Evolutionary conservation across 2,113 vertebrate species (phyloP).

Genomic region (Haemorhous mexicanus): DNA sequence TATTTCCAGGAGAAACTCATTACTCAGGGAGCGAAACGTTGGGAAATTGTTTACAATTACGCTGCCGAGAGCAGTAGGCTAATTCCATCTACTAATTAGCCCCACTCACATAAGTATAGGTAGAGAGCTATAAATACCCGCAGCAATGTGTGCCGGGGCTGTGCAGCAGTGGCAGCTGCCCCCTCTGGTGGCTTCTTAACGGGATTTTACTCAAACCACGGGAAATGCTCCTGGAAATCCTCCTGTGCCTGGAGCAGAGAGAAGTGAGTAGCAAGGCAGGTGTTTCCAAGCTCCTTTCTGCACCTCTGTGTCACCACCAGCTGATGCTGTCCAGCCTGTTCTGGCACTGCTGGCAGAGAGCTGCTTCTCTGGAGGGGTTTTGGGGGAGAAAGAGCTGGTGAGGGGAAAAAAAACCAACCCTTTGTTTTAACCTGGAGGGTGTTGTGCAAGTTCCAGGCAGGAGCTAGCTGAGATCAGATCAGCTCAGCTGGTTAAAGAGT

Average conservation of each 20-base stretch:
- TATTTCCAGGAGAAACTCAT: constrained; percentile 64
- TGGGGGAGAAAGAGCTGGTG: not conserved
- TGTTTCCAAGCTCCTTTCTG: not conserved
- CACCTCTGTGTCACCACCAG: not conserved
- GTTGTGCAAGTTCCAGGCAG: not conserved
- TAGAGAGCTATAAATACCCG: constrained; percentile 44
- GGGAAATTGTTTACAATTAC: constrained; percentile 68
- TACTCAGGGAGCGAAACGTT: constrained; percentile 22
- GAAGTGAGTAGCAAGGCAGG: not conserved
- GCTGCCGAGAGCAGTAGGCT: constrained; percentile 51
- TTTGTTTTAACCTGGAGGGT: not conserved
- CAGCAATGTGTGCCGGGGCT: not conserved
- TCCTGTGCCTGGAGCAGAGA: not conserved
- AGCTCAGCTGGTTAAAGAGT: not conserved
- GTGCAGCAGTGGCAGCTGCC: not conserved
- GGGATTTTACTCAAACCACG: not conserved
- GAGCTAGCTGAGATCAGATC: not conserved
- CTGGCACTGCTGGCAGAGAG: not conserved
- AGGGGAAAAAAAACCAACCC: rapidly evolving
- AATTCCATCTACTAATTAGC: constrained; percentile 68
- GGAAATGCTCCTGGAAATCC: not conserved
- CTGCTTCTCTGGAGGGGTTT: not conserved
- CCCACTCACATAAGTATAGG: constrained; percentile 51
- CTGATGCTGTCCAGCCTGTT: not conserved
- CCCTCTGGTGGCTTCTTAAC: constrained; percentile 2